A percentile compares a stretch with the other conserved stretches of the same genome.
These are phyloP conservation scores for Nerophis ophidion DNA, from an alignment of 2,113 vertebrate species.

Conservation along the genomic window DNA sequence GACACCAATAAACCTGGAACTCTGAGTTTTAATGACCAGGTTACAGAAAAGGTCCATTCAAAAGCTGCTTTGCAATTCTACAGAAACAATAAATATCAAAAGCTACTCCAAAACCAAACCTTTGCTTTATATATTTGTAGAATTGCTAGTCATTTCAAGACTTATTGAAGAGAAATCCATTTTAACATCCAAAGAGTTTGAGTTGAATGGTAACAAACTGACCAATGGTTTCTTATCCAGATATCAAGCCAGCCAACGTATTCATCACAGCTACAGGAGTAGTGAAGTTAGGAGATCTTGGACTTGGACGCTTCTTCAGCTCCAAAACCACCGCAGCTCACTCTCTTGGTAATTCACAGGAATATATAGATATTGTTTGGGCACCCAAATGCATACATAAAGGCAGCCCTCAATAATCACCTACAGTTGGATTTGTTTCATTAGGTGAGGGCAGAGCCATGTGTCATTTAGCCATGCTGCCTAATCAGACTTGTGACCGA, in stretches of 20 bases:
- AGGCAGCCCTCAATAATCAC: conserved; percentile 42
- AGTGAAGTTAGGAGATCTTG: conserved; percentile 95
- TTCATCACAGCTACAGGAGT: conserved; percentile 98
- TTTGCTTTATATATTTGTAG: neutral
- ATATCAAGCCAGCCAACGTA: conserved; percentile 97
- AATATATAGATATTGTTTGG: neutral
- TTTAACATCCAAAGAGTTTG: neutral
- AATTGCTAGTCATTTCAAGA: too few relatives aligned
- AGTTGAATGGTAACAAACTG: neutral
- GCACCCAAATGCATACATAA: conserved; percentile 9
- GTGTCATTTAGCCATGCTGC: conserved; percentile 64
- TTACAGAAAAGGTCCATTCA: conserved; percentile 41
- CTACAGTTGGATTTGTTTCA: conserved; percentile 70
- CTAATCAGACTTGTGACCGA: conserved; percentile 33
- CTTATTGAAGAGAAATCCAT: neutral
- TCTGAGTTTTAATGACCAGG: conserved; percentile 55
- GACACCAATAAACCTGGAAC: conserved; percentile 59
- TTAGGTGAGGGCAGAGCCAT: conserved; percentile 71
- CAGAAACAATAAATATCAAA: conserved; percentile 53
- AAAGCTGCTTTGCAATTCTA: conserved; percentile 47
- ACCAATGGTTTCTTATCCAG: conserved; percentile 56
- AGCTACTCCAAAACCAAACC: conserved; percentile 26
- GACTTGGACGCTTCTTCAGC: conserved; percentile 94
- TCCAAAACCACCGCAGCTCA: conserved; percentile 96
- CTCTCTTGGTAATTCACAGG: conserved; percentile 80